Conservation (phyloP, 2,113 vertebrate genomes). For the Chascanopsetta lugubris region DNA sequence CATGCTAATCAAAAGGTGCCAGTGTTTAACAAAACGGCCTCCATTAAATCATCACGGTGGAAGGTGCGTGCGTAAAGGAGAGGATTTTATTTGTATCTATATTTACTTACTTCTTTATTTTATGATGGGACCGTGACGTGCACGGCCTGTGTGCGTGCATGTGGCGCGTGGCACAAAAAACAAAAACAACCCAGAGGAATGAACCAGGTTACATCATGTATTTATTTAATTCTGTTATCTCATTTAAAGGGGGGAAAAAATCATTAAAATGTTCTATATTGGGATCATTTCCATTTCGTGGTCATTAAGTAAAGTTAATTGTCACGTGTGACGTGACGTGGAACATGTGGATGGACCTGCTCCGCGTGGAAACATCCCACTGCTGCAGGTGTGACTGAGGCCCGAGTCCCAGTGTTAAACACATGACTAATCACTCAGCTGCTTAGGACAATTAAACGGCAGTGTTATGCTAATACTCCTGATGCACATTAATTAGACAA, state of each 20-base stretch:
- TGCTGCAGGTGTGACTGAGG: conserved; percentile 81
- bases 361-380: conserved; percentile 37
- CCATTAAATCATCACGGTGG: conserved; percentile 39
- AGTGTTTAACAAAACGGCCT: conserved; percentile 46
- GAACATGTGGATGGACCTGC: no score
- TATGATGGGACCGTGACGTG: no score
- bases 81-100: conserved; percentile 15
- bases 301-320: no score
- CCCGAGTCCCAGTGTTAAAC: conserved; percentile 88
- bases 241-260: no score
- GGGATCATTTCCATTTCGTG: no score
- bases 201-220: no score
- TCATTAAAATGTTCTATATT: no score
- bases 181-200: no score
- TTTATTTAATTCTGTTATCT: no score
- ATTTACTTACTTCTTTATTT: no score
- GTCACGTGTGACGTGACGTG: conserved; percentile 17
- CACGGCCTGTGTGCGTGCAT: no score
- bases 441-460: conserved; percentile 99
- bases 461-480: conserved; percentile 98
- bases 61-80: conserved; percentile 32
- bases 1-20: conserved; percentile 54
- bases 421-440: conserved; percentile 95
- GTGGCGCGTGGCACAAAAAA: no score
- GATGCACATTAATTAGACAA: conserved; percentile 93